Percentiles rank a stretch among this genome's conserved stretches.
Evolutionary conservation across 1,140 invertebrate genomes (phyloP).

Genomic region (Lepidotrigona ventralis): DNA sequence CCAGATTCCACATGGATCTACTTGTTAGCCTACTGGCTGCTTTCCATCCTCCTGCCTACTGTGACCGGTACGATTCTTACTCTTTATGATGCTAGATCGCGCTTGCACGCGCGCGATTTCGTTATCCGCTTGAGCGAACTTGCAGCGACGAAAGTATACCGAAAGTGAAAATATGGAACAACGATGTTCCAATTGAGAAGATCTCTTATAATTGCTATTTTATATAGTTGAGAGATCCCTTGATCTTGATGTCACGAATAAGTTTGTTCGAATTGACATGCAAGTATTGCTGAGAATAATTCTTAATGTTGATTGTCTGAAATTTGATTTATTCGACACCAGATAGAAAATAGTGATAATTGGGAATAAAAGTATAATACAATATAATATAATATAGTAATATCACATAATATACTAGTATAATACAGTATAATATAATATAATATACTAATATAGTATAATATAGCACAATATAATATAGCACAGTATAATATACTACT

Average conservation of each 20-base stretch:
- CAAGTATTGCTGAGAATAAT: not conserved
- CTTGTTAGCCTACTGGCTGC: slow-evolving; percentile 32
- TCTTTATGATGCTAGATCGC: not conserved
- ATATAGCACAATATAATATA: no score
- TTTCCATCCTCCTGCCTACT: slow-evolving; percentile 41
- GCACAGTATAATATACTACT: no score
- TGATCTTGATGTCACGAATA: not conserved
- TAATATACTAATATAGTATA: no score
- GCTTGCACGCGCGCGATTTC: slow-evolving; percentile 14
- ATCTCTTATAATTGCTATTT: not conserved
- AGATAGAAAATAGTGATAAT: no score
- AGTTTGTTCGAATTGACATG: no score
- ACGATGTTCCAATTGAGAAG: not conserved
- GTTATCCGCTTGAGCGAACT: slow-evolving; percentile 3
- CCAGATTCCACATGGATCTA: slow-evolving; percentile 18
- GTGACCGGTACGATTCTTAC: slow-evolving; percentile 46
- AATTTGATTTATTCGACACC: no score
- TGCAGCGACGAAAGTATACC: slow-evolving; percentile 13
- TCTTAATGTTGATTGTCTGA: not conserved
- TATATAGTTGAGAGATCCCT: not conserved
- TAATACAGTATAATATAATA: no score
- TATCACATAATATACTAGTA: no score
- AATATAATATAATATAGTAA: no score
- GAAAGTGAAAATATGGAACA: slow-evolving; percentile 37
- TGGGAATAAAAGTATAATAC: no score